Conservation (phyloP, 2,888 invertebrate genomes). For the Branchellion lobata region DNA sequence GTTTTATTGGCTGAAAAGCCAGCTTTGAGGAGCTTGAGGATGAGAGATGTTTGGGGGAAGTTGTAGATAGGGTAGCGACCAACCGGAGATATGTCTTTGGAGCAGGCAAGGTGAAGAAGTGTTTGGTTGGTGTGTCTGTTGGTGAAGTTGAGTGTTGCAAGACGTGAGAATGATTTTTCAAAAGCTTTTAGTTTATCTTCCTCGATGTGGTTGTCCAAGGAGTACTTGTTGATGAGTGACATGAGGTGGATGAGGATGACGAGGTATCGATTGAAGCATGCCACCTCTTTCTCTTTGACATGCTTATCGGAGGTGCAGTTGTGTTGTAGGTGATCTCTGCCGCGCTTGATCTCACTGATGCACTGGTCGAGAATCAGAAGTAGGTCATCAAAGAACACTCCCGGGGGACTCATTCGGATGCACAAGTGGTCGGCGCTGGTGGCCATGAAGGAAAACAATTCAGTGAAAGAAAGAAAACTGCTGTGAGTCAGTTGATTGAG, state of each 20-base stretch:
- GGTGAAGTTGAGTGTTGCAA: constrained; percentile 72
- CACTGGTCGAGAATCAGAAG: constrained; percentile 80
- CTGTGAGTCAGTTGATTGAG: constrained; percentile 92
- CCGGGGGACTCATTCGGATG: neutral
- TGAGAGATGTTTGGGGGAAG: constrained; percentile 74
- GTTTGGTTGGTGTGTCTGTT: constrained; percentile 59
- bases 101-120: constrained; percentile 76
- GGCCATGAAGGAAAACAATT: constrained; percentile 82
- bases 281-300: constrained; percentile 68
- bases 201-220: constrained; percentile 57
- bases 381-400: constrained; percentile 79
- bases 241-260: constrained; percentile 76
- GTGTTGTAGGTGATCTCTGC: constrained; percentile 61
- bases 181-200: constrained; percentile 65
- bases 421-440: constrained; percentile 62
- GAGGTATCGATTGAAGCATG: constrained; percentile 78
- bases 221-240: constrained; percentile 57
- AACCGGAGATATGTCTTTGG: constrained; percentile 72
- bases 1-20: constrained; percentile 67
- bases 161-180: constrained; percentile 72
- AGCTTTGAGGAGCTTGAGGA: constrained; percentile 68
- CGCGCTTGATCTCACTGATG: constrained; percentile 65
- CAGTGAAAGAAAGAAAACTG: constrained; percentile 88
- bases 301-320: constrained; percentile 26
- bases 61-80: constrained; percentile 73